Evolutionary conservation across 2,113 vertebrate genomes (phyloP).

Genomic region (Corvus hawaiiensis): DNA sequence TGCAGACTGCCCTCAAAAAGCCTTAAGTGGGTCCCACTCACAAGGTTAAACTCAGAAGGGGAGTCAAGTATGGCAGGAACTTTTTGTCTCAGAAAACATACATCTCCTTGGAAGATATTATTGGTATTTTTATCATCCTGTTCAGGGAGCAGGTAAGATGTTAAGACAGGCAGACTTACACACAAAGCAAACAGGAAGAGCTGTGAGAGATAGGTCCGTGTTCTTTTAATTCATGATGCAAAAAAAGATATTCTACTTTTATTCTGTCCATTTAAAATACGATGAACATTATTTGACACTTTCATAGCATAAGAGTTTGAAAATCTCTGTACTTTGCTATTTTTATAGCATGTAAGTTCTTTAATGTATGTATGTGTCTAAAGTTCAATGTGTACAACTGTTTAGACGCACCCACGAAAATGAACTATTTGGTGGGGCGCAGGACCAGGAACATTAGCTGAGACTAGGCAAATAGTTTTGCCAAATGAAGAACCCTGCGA

Average conservation of each 20-base stretch:
- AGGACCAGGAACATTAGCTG: not conserved
- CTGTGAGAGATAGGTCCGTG: not conserved
- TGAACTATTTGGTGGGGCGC: rapidly evolving
- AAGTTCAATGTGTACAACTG: not conserved
- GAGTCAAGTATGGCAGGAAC: not conserved
- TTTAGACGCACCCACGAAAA: not conserved
- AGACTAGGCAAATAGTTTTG: not conserved
- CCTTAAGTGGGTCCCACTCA: not conserved
- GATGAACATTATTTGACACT: not conserved
- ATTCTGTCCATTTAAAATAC: not conserved
- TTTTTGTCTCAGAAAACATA: not conserved
- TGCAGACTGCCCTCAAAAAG: not conserved
- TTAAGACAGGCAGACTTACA: not conserved
- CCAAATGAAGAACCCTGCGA: not conserved
- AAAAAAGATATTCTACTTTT: not conserved
- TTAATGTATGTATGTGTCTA: not conserved
- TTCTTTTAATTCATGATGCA: not conserved
- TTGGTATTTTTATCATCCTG: not conserved
- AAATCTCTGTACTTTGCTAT: not conserved
- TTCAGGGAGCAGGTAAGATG: not conserved
- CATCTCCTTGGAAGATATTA: not conserved
- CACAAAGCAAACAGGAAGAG: not conserved
- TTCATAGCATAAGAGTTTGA: not conserved
- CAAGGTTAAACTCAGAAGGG: not conserved
- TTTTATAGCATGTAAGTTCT: not conserved